These are phyloP conservation scores for Macrophya annulata DNA, from an alignment of 2,888 invertebrate species.

Conservation along the genomic window DNA sequence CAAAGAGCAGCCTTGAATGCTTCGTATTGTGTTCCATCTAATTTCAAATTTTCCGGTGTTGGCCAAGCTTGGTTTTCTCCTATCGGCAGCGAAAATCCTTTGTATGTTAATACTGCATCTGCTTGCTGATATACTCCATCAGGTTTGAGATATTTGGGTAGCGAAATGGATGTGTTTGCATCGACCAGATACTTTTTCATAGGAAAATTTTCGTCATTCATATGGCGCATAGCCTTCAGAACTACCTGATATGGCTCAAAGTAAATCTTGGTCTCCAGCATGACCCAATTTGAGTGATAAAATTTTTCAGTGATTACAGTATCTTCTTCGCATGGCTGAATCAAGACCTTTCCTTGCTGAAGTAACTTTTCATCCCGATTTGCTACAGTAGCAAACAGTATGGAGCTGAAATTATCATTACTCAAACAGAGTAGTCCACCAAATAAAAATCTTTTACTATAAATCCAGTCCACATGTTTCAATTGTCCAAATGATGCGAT, in stretches of 20 bases:
- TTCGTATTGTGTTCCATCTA: conserved; percentile 86
- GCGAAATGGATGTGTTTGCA: conserved; percentile 63
- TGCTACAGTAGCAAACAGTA: conserved; percentile 87
- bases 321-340: conserved; percentile 17
- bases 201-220: conserved; percentile 83
- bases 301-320: not conserved
- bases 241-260: conserved; percentile 92
- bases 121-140: not conserved
- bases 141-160: not conserved
- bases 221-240: conserved; percentile 84
- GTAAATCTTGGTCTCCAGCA: conserved; percentile 90
- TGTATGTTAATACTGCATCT: not conserved
- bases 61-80: conserved; percentile 79
- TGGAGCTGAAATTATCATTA: conserved; percentile 84
- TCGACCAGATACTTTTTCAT: conserved; percentile 87
- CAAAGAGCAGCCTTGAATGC: conserved; percentile 87
- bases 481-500: conserved; percentile 77
- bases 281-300: conserved; percentile 72
- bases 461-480: conserved; percentile 75
- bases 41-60: conserved; percentile 75
- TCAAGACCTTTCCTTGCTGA: conserved; percentile 81
- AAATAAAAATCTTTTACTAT: conserved; percentile 84
- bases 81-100: conserved; percentile 55
- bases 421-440: conserved; percentile 90
- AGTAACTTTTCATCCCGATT: conserved; percentile 82